Conservation (phyloP, 2,113 vertebrate genomes). For the Nibea albiflora region DNA sequence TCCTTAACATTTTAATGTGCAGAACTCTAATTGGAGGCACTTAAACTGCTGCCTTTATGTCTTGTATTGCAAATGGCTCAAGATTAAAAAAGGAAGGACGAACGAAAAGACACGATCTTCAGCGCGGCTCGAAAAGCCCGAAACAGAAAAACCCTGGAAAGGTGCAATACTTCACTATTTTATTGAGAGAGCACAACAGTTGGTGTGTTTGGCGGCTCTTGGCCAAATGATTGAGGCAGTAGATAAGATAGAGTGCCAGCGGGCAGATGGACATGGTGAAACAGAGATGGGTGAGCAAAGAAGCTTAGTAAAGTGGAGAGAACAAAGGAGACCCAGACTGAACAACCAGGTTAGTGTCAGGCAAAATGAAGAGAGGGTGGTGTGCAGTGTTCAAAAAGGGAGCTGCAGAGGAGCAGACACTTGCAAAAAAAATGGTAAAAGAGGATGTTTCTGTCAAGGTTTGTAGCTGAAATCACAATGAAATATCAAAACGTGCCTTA, state of each 20-base stretch:
- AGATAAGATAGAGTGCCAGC: slow-evolving; percentile 75
- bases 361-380: slow-evolving; percentile 41
- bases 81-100: slow-evolving; percentile 25
- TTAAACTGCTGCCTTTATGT: slow-evolving; percentile 36
- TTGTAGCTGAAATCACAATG: slow-evolving; percentile 9
- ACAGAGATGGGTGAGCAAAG: slow-evolving; percentile 69
- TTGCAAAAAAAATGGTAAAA: slow-evolving; percentile 16
- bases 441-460: slow-evolving; percentile 7
- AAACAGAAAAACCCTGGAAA: slow-evolving; percentile 42
- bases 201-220: slow-evolving; percentile 69
- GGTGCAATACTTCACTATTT: slow-evolving; percentile 60
- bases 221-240: slow-evolving; percentile 76
- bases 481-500: slow-evolving; percentile 36
- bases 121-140: slow-evolving; percentile 22
- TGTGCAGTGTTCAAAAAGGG: slow-evolving; percentile 42
- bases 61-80: slow-evolving; percentile 31
- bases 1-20: slow-evolving; percentile 20
- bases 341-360: slow-evolving; percentile 74
- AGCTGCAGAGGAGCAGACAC: background rate
- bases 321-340: slow-evolving; percentile 66
- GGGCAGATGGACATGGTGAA: slow-evolving; percentile 78
- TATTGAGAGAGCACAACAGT: slow-evolving; percentile 69
- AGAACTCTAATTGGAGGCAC: slow-evolving; percentile 36
- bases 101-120: slow-evolving; percentile 25
- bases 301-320: slow-evolving; percentile 64